Evolutionary conservation across 2,888 invertebrate species (phyloP), one percentile per base, ranked within the genome.

Genomic region (Rhyacophila evoluta): DNA sequence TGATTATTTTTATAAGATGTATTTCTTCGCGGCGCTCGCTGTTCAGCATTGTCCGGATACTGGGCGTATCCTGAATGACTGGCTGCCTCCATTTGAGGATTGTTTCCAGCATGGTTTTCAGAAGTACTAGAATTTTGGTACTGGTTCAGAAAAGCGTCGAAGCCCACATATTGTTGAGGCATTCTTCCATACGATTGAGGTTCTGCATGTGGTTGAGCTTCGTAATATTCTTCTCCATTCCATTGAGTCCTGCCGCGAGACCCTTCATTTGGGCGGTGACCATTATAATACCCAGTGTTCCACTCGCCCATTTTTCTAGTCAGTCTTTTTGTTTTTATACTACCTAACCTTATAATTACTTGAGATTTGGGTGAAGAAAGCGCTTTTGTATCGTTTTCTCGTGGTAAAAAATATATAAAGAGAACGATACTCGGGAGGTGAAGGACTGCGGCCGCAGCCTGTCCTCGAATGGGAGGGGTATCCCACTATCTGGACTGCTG

Each of bases 111-210:
- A 15, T 37, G 25, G 38, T 73, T 29, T 70, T 77, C 77, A 28
- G 29, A 74, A 5, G 77, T 38, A 8, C 12, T 39, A 2, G 75
- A 11, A 12, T 78, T 76, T 72, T 80, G 81, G 37, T 72, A 80
- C 39, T 82, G 81, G 55, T 79, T 74, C 38, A 82, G 36, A 28
- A 82, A 82, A 33, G 79, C 81, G 67, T 82, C 71, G 39, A 82
- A 82, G 12, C 72, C 68, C 8, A 75, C 69, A 29, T 76, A 73
- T n/a, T 41, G 72, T 25, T 39, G 75, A 55, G 55, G 55, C 10
- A 55, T 19, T 55, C 55, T 12, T 19, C 55, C 55, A 10, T 55
- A 55, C 12, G 28, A 28, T 74, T 27, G 28, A n/a, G n/a, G n/a
- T n/a, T n/a, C n/a, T n/a, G n/a, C n/a, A n/a, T 33, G 27, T 10